A percentile compares a stretch with the other conserved stretches of the same genome.
Conservation (phyloP, 2,113 vertebrate species). For the Stercorarius parasiticus region DNA sequence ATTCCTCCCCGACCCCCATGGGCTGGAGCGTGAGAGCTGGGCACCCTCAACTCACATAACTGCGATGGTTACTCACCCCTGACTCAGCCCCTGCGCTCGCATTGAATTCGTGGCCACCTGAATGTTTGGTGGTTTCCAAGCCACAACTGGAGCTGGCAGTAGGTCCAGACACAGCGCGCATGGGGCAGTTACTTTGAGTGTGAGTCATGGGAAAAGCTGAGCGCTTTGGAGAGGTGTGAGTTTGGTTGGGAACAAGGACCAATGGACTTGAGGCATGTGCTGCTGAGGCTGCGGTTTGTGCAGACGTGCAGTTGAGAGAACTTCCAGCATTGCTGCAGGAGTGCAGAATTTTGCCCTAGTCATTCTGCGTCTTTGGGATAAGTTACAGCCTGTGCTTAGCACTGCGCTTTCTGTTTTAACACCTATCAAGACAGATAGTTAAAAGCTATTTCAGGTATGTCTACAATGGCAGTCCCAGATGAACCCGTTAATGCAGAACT, state of each 20-base stretch:
- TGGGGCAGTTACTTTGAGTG: not conserved
- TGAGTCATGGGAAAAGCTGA: not conserved
- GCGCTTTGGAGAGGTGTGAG: accelerated
- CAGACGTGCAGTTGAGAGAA: not conserved
- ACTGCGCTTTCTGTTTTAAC: not conserved
- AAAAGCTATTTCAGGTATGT: not conserved
- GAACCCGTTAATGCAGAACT: not conserved
- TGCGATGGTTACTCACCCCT: not conserved
- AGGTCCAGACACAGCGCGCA: not conserved
- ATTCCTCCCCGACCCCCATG: not conserved
- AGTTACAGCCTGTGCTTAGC: not conserved
- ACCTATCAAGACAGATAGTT: not conserved
- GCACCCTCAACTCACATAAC: not conserved
- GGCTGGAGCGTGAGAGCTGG: not conserved
- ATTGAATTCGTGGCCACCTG: not conserved
- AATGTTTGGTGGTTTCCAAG: not conserved
- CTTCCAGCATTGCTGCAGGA: not conserved
- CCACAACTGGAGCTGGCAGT: not conserved
- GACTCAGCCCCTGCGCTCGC: accelerated
- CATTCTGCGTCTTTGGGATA: not conserved
- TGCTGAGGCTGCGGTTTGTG: accelerated
- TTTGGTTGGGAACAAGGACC: not conserved
- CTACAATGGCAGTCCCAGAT: not conserved
- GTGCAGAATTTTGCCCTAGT: not conserved
- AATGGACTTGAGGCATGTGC: not conserved